Evolutionary conservation across 2,113 vertebrate species (phyloP), one percentile per base, ranked within the genome.

Genomic region (Erythrocercus mccallii): DNA sequence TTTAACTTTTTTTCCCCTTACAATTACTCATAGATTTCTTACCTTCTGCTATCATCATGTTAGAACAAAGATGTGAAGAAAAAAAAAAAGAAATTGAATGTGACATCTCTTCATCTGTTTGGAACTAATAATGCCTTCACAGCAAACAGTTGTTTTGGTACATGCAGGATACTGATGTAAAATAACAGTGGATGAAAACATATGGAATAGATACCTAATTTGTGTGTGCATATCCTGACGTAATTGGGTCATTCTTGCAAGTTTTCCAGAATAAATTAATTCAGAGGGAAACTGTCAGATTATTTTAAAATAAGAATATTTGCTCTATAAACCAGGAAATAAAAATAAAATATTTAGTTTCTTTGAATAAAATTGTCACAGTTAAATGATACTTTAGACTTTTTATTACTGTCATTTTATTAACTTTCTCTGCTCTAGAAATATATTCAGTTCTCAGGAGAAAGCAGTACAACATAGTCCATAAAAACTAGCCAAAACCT

Each of bases 51-150:
- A 58, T 38, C 27, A 68, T 47, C 14, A 12, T 65, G 78, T 88
- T 70, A 73, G 68, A 90, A 90, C 15, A 80, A 69, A 47, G n/a
- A 92, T 47, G 40, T 61, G 21, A 4, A 45, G 42, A 38, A 57
- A 88, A 92, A 62, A 64, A 58, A 76, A 79, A 66, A 38, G 35
- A 40, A 20, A 60, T 51, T 54, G 22, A 86, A 85, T 86, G n/a
- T 88, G 94, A 92, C 88, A 88, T 66, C 57, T 95, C 93, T 90
- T 96, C 92, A 92, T 92, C 94, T 95, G 37, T 72, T 90, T 96
- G 83, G 81, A 96, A 72, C 57, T 94, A 95, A 97, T 93, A 96
- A 88, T 84, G 71, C 74, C 81, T 95, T 89, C 81, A 94, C 54
- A 88, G 81, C 83, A 91, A 91, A 86, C 88, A 90, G 81, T 94